Conservation (phyloP, 2,888 invertebrate species). For the Melangyna quadrimaculata region DNA sequence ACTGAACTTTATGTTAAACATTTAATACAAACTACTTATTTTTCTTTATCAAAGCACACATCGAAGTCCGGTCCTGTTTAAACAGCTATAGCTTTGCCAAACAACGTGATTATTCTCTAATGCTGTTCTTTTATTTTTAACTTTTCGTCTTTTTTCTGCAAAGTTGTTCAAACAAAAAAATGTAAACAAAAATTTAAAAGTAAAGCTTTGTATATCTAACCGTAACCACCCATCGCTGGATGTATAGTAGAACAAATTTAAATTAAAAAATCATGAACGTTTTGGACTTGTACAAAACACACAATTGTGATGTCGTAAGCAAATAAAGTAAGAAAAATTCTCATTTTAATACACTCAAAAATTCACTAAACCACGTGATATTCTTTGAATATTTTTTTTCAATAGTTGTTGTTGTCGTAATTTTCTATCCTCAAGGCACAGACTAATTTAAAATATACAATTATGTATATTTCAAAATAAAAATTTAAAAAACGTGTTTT, state of each 20-base stretch:
- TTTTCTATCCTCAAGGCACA: neutral
- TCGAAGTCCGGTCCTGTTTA: neutral
- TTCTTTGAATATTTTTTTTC: neutral
- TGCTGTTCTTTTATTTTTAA: neutral
- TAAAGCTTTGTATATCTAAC: neutral
- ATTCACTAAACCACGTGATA: neutral
- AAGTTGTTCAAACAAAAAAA: neutral
- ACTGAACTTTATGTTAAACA: no score
- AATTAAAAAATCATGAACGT: slow-evolving; percentile 16
- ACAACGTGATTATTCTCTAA: neutral
- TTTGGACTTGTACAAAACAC: slow-evolving; percentile 11
- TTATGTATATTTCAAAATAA: neutral
- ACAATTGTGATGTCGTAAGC: slow-evolving; percentile 13
- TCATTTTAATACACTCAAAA: slow-evolving; percentile 29
- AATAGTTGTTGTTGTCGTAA: neutral
- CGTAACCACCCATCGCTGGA: neutral
- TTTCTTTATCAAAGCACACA: neutral
- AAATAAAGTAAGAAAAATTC: neutral
- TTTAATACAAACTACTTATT: no score
- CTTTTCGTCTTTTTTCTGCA: neutral
- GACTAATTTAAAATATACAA: slow-evolving; percentile 5
- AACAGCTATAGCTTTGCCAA: neutral
- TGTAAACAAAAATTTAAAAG: neutral
- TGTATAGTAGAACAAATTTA: neutral
- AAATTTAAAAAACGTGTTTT: neutral